Evolutionary conservation across 2,797 vertebrate genomes (phyloP).

Genomic region (Crypturellus tataupa): DNA sequence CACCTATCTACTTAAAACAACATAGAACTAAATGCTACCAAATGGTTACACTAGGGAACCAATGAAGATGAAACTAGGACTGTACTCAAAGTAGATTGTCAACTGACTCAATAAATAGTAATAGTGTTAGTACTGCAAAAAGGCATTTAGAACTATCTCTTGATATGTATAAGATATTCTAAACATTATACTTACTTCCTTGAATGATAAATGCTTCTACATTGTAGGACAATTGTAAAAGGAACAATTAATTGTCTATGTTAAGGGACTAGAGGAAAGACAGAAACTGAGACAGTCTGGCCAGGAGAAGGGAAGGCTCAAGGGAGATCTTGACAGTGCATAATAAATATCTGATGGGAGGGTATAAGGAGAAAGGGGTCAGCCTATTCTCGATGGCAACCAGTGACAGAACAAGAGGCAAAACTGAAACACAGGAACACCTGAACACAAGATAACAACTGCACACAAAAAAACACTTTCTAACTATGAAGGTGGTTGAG

Average conservation of each 20-base stretch:
- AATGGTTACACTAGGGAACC: not conserved
- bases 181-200: not conserved
- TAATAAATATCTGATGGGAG: not conserved
- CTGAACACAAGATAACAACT: not conserved
- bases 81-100: not conserved
- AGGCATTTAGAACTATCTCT: not conserved
- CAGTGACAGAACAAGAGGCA: not conserved
- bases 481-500: not conserved
- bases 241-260: not conserved
- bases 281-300: too few species aligned
- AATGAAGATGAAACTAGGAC: not conserved
- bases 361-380: not conserved
- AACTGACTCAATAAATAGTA: not conserved
- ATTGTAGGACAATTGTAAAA: not conserved
- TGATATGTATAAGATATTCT: not conserved
- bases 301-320: too few species aligned
- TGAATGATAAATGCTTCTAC: not conserved
- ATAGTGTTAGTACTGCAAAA: not conserved
- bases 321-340: not conserved
- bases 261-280: not conserved
- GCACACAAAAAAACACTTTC: not conserved
- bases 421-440: not conserved
- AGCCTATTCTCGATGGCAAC: not conserved
- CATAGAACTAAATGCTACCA: not conserved
- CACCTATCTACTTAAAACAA: not conserved